These are phyloP conservation scores for Saguinus imperator DNA, from an alignment of 2,113 vertebrate genomes.

Conservation along the genomic window DNA sequence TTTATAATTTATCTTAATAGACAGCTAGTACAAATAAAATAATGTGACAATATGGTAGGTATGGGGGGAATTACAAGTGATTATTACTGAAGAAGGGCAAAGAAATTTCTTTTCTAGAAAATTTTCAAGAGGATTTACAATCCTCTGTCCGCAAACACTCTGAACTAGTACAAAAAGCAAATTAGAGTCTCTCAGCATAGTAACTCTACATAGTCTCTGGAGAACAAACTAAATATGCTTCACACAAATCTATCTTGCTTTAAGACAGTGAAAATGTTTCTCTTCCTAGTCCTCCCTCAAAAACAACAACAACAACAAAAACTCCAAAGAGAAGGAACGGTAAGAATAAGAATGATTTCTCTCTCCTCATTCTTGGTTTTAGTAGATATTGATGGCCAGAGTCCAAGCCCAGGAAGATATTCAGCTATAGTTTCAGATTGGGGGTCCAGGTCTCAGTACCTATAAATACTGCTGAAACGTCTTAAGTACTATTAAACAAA, in stretches of 20 bases:
- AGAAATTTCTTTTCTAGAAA: conserved; percentile 21
- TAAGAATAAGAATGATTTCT: conserved; percentile 5
- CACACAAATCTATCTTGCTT: background rate
- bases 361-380: background rate
- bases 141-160: background rate
- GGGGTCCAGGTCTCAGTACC: conserved; percentile 44
- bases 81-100: background rate
- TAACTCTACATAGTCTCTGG: background rate
- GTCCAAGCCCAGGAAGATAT: conserved; percentile 29
- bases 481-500: background rate
- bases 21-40: conserved; percentile 79
- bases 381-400: conserved; percentile 27
- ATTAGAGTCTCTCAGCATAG: background rate
- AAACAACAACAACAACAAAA: background rate
- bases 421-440: conserved; percentile 40
- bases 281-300: no score
- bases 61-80: background rate
- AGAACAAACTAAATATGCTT: conserved; percentile 3
- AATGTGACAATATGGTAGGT: conserved; percentile 62
- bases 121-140: conserved; percentile 40
- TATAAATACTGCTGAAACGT: conserved; percentile 54
- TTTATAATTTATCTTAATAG: conserved; percentile 71
- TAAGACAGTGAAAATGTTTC: background rate
- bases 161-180: background rate
- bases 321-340: background rate